Conservation (phyloP, 2,888 invertebrate species). For the Mellilla xanthometata region DNA sequence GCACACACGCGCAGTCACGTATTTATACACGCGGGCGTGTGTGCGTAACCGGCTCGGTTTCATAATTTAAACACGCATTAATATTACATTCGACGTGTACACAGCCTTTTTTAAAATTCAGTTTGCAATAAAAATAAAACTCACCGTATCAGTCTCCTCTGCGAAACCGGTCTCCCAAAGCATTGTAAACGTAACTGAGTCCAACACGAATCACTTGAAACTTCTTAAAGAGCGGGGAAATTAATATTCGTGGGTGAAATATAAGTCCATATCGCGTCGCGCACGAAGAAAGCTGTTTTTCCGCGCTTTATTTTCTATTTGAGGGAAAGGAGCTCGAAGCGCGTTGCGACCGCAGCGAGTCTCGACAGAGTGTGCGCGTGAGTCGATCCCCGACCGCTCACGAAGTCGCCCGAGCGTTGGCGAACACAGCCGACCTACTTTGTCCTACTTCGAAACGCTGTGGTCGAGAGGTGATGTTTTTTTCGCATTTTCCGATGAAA, state of each 20-base stretch:
- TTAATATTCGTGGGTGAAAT: constrained; percentile 27
- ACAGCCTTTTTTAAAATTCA: constrained; percentile 23
- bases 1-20: constrained; percentile 52
- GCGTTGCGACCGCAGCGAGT: constrained; percentile 63
- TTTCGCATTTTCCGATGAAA: constrained; percentile 79
- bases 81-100: constrained; percentile 38
- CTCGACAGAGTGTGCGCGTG: constrained; percentile 65
- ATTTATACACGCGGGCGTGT: constrained; percentile 34
- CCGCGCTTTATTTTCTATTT: constrained; percentile 60
- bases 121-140: constrained; percentile 38
- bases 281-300: constrained; percentile 54
- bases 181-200: constrained; percentile 62
- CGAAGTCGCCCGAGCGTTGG: constrained; percentile 56
- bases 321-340: constrained; percentile 47
- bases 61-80: constrained; percentile 59
- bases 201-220: constrained; percentile 59
- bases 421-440: constrained; percentile 77
- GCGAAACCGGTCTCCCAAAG: constrained; percentile 74
- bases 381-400: constrained; percentile 52
- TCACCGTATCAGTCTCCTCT: constrained; percentile 74
- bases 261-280: constrained; percentile 56
- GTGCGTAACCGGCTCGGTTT: constrained; percentile 58
- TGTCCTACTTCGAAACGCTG: constrained; percentile 69
- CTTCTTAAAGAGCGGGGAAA: constrained; percentile 5
- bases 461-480: constrained; percentile 68